Percentiles rank a stretch among this genome's conserved stretches.
Evolutionary conservation across 2,113 vertebrate genomes (phyloP).

Genomic region (Piliocolobus tephrosceles): DNA sequence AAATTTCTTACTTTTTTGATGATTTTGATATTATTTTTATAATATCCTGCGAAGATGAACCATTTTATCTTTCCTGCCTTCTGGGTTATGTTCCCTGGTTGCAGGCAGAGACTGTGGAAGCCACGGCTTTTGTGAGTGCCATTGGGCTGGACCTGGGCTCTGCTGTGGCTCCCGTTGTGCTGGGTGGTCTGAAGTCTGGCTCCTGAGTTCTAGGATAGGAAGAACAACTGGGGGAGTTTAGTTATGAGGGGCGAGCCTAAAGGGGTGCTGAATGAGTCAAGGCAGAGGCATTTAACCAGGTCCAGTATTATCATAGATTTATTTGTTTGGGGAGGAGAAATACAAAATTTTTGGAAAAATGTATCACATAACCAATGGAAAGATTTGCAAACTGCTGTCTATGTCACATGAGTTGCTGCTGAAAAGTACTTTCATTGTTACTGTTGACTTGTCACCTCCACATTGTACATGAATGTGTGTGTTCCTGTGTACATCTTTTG

Average conservation of each 20-base stretch:
- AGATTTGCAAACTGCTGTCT: not conserved
- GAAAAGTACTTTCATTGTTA: not conserved
- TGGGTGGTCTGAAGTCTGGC: not conserved
- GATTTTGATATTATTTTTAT: no score
- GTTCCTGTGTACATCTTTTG: not conserved
- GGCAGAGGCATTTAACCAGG: not conserved
- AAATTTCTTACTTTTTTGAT: no score
- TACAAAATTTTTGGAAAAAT: not conserved
- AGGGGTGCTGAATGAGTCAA: not conserved
- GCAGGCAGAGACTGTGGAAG: not conserved
- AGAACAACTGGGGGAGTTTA: not conserved
- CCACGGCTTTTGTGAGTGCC: not conserved
- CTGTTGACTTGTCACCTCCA: not conserved
- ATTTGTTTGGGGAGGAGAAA: not conserved
- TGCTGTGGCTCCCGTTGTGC: not conserved
- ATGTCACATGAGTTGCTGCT: not conserved
- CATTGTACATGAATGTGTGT: rapidly evolving
- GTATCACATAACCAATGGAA: not conserved
- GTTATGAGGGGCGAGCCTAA: not conserved
- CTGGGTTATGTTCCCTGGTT: not conserved
- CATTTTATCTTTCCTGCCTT: not conserved
- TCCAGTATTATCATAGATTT: not conserved
- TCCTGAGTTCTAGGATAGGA: not conserved
- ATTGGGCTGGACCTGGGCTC: not conserved
- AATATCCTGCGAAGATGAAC: not conserved